Evolutionary conservation across 2,113 vertebrate genomes (phyloP), one percentile per base, ranked within the genome.

Genomic region (Cyphomyrus discorhynchus): DNA sequence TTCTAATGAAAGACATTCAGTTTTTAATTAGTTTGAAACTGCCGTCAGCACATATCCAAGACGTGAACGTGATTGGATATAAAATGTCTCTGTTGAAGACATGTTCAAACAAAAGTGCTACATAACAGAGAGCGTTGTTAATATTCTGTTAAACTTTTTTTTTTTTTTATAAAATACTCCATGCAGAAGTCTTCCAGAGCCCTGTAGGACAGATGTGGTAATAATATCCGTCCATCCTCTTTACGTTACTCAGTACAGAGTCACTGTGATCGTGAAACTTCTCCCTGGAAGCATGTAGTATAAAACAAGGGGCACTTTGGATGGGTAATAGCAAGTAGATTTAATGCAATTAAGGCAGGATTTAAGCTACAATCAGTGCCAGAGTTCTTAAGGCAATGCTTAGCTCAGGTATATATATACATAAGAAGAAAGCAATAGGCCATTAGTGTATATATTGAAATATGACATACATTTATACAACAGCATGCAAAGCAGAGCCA

Each of bases 381-480:
- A 31, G 15, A 42, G 15, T 80, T 80, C 31, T 77, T 77, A 77
- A 77, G 74, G 35, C 74, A 35, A 77, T 39, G 35, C 35, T 17
- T 42, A 80, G 35, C 74, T 39, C 17, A 42, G 35, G 35, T 42
- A 39, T 74, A 77, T 35, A 77, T 35, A 77, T 35, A 77, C 1
- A 42, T 35, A 80, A 39, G 35, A 35, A 77, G 31, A 39, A 39
- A 77, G 35, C 15, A 77, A 77, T 80, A 80, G 15, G 35, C 74
- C 74, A 80, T 80, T 80, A 80, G 74, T 80, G 74, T 80, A 80
- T 80, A 80, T 80, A 42, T 80, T 80, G 15, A 80, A 80, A 80
- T 80, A 80, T 42, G 74, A 80, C 74, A 80, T 42, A 42, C 74
- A 80, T 42, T 77, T 21, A 80, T 42, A 80, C 35, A 19, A 42